Base-by-base conservation (phyloP, 1,140 invertebrate genomes). In the Araneus ventricosus region DNA sequence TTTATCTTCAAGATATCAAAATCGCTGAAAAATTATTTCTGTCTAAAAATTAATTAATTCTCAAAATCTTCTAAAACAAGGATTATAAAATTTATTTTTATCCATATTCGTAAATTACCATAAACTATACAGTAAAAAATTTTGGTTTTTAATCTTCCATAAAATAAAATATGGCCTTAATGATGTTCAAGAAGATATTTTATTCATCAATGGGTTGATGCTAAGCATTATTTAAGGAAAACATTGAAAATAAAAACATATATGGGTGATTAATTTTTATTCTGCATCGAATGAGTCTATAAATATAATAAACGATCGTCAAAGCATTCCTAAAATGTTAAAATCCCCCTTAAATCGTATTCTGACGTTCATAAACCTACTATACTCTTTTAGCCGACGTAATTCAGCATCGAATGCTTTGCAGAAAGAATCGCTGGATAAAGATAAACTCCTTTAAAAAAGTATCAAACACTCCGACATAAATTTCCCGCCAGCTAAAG, bases 381-480 rank as follows among this genome's bases (percentile, higher is more conserved):
- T 22, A 39, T 75, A 34, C 70, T 39, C 85, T 61, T 59, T 87
- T 45, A 24, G 22, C 57, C 5, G 85, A 61, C 61, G 34, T 24
- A 87, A 87, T 59, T 87, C 61, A 61, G 57, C 27, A 39, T 39
- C 59, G 57, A 52, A 63, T 45, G 85, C 27, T 45, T 82, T 34
- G 22, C 17, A 30, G 34, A 87, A 84, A 59, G 7, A 17, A 45
- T 75, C 63, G 7, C 61, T 20, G 41, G 39, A 84, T 84, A 84
- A 84, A 84, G 41, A 84, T 41, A 84, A 84, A 84, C 82, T 84
- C 85, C 63, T 30, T 84, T 57, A 57, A 84, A 61, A 67, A 67
- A 75, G 70, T 75, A 75, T 34, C 82, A 57, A 84, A 67, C 59
- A 88, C 10, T 5, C 22, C 30, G 61, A 88, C 88, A 90, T 90